Conservation (phyloP, 2,797 vertebrate genomes). For the Danio choprae region DNA sequence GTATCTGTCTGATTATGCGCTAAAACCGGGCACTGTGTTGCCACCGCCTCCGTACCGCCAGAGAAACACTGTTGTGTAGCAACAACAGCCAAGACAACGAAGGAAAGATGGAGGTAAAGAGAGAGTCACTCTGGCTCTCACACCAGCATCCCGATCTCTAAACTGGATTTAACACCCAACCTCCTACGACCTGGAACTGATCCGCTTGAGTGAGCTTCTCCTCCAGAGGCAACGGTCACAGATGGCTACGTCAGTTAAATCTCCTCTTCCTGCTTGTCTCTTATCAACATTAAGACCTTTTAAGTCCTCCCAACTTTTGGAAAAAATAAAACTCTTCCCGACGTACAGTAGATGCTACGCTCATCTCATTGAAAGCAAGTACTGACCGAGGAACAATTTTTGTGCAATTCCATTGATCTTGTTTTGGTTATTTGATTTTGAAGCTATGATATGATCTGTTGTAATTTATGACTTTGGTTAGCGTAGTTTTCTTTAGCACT, state of each 20-base stretch:
- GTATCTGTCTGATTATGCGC: slow-evolving; percentile 96
- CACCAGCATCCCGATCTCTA: slow-evolving; percentile 63
- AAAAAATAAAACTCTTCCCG: slow-evolving; percentile 11
- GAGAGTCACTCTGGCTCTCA: slow-evolving; percentile 64
- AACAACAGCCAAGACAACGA: background rate
- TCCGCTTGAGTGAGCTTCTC: slow-evolving; percentile 35
- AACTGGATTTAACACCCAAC: slow-evolving; percentile 43
- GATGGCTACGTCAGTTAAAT: slow-evolving; percentile 48
- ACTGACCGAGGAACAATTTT: slow-evolving; percentile 16
- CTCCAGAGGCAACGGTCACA: slow-evolving; percentile 44
- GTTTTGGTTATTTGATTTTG: slow-evolving; percentile 26
- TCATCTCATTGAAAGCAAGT: slow-evolving; percentile 24
- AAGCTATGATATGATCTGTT: background rate
- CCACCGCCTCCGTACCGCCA: slow-evolving; percentile 98
- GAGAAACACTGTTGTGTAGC: slow-evolving; percentile 97
- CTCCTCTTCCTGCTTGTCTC: slow-evolving; percentile 16
- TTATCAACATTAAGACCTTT: slow-evolving; percentile 10
- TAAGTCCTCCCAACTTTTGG: slow-evolving; percentile 36
- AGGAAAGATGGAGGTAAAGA: slow-evolving; percentile 43
- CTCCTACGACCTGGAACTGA: slow-evolving; percentile 45
- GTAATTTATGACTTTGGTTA: slow-evolving; percentile 27
- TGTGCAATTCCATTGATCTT: slow-evolving; percentile 7
- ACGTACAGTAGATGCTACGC: background rate
- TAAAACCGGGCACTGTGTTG: slow-evolving; percentile 94
- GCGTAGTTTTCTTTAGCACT: slow-evolving; percentile 19